These are phyloP conservation scores for Papilio helenus DNA, from an alignment of 1,140 invertebrate genomes.

Conservation along the genomic window DNA sequence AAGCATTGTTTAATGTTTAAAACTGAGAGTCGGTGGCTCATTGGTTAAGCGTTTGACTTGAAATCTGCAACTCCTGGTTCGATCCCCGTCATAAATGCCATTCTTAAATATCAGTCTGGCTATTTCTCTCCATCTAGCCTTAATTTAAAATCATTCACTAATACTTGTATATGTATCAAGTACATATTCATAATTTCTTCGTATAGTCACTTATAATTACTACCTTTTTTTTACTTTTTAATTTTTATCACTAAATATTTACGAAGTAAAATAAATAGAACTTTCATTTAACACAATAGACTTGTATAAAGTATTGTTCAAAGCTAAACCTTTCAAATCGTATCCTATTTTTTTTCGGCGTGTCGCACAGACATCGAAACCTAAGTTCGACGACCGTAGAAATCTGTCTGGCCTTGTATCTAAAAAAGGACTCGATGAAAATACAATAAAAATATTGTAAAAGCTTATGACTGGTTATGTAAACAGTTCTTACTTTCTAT, in stretches of 20 bases:
- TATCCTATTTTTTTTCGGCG: conserved; percentile 43
- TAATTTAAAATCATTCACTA: too few relatives aligned
- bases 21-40: too few relatives aligned
- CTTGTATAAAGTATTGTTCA: conserved; percentile 40
- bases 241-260: not conserved
- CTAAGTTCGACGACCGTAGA: conserved; percentile 56
- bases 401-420: conserved; percentile 61
- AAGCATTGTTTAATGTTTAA: not conserved
- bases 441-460: conserved; percentile 46
- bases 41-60: too few relatives aligned
- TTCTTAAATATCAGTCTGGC: too few relatives aligned
- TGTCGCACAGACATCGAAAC: conserved; percentile 53
- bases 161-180: too few relatives aligned
- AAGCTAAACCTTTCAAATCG: conserved; percentile 44
- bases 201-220: too few relatives aligned
- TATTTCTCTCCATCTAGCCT: too few relatives aligned
- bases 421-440: conserved; percentile 51
- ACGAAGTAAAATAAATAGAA: conserved; percentile 33
- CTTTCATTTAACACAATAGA: conserved; percentile 38
- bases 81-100: too few relatives aligned
- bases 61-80: too few relatives aligned
- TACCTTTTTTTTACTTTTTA: not conserved
- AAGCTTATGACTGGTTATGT: not conserved
- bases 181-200: too few relatives aligned
- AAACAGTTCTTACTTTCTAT: not conserved